Conservation (phyloP, 2,113 vertebrate species). For the Macroglossus sobrinus region DNA sequence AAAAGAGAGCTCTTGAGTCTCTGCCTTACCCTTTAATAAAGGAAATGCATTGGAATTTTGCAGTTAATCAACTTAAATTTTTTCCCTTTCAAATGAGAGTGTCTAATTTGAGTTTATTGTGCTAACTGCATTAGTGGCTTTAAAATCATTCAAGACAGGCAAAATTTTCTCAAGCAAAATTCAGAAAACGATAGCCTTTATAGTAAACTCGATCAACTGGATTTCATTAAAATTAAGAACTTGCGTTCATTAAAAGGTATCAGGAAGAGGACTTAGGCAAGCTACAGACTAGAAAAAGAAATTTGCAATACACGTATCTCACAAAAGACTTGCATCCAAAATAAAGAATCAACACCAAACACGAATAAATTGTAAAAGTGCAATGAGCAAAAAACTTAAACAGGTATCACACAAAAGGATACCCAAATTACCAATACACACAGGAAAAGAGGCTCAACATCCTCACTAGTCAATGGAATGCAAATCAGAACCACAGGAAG, state of each 20-base stretch:
- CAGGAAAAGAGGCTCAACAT: not conserved
- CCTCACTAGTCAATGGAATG: not conserved
- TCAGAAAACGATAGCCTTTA: not conserved
- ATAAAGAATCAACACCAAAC: not conserved
- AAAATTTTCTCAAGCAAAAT: not conserved
- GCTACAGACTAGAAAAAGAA: not conserved
- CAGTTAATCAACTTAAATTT: not conserved
- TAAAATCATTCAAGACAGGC: not conserved
- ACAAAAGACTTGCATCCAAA: not conserved
- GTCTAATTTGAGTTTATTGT: not conserved
- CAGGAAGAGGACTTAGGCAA: not conserved
- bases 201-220: not conserved
- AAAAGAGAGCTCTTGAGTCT: not conserved
- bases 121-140: not conserved
- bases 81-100: not conserved
- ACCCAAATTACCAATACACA: not conserved
- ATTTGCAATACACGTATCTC: not conserved
- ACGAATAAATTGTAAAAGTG: not conserved
- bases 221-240: not conserved
- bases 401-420: not conserved
- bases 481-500: not conserved
- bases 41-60: not conserved
- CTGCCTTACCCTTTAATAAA: not conserved
- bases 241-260: not conserved
- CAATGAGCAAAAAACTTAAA: not conserved